Evolutionary conservation across 2,888 invertebrate species (phyloP).

Genomic region (Ennomos quercinarius): DNA sequence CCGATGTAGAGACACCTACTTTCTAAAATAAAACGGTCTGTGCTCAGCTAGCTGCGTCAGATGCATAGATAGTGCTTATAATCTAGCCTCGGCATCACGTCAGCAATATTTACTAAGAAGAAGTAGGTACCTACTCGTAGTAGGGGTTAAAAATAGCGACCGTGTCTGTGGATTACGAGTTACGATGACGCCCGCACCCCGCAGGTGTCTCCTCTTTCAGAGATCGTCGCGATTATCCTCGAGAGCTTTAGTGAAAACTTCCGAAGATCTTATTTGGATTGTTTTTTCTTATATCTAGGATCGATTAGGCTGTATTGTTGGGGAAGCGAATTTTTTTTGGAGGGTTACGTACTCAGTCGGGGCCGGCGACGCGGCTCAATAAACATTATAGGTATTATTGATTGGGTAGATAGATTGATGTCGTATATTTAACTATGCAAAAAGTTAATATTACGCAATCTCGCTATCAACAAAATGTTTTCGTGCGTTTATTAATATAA

Average conservation of each 20-base stretch:
- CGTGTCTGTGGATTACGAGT: constrained; percentile 61
- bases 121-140: constrained; percentile 46
- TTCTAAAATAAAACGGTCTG: constrained; percentile 51
- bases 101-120: constrained; percentile 53
- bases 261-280: constrained; percentile 44
- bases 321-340: constrained; percentile 67
- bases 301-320: constrained; percentile 69
- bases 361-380: neutral
- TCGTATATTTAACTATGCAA: neutral
- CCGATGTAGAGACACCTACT: constrained; percentile 34
- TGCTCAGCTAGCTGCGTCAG: constrained; percentile 37
- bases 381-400: too few relatives aligned
- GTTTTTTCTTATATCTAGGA: constrained; percentile 45
- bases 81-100: constrained; percentile 55
- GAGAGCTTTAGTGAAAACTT: constrained; percentile 40
- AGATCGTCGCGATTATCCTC: constrained; percentile 43
- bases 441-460: constrained; percentile 15
- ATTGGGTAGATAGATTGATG: too few relatives aligned
- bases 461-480: constrained; percentile 2
- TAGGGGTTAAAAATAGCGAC: constrained; percentile 69
- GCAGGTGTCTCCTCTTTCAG: constrained; percentile 62
- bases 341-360: constrained; percentile 48
- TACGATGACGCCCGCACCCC: constrained; percentile 48
- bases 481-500: neutral
- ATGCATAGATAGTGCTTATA: constrained; percentile 51